A percentile compares a stretch with the other conserved stretches of the same genome.
Evolutionary conservation across 2,888 invertebrate genomes (phyloP).

Genomic region (Lycophotia porphyrea): DNA sequence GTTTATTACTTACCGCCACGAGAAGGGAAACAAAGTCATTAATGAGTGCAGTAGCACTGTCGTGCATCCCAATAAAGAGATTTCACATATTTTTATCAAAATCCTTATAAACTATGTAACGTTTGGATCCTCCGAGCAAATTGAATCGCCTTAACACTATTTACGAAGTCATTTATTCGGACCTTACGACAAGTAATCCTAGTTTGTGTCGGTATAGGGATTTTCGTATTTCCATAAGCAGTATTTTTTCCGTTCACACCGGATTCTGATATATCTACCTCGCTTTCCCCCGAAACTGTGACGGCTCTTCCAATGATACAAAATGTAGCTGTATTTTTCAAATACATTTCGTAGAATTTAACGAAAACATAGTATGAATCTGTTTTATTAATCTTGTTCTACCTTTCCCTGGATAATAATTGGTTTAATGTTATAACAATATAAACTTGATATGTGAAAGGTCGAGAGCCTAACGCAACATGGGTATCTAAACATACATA

Average conservation of each 20-base stretch:
- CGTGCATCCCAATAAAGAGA: slow-evolving; percentile 7
- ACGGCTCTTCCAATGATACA: slow-evolving; percentile 22
- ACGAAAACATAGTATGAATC: slow-evolving; percentile 40
- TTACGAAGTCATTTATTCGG: slow-evolving; percentile 73
- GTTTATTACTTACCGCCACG: neutral
- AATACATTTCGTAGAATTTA: slow-evolving; percentile 30
- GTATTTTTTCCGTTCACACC: slow-evolving; percentile 64
- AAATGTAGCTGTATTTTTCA: slow-evolving; percentile 41
- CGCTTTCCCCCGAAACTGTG: slow-evolving; percentile 35
- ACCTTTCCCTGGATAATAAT: slow-evolving; percentile 16
- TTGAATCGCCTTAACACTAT: slow-evolving; percentile 69
- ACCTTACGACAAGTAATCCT: slow-evolving; percentile 71
- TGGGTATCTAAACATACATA: neutral
- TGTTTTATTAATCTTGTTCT: slow-evolving; percentile 30
- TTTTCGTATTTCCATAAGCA: slow-evolving; percentile 72
- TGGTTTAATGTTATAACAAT: slow-evolving; percentile 1
- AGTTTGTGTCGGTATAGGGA: slow-evolving; percentile 72
- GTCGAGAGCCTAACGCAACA: slow-evolving; percentile 14
- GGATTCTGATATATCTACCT: slow-evolving; percentile 57
- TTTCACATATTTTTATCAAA: slow-evolving; percentile 38
- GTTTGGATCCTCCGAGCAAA: slow-evolving; percentile 67
- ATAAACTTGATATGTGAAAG: neutral
- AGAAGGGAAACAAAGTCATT: neutral
- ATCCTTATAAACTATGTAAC: slow-evolving; percentile 60
- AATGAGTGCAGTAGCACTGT: neutral